Base-by-base conservation (phyloP, 2,888 invertebrate species). In the Dasysyrphus albostriatus region DNA sequence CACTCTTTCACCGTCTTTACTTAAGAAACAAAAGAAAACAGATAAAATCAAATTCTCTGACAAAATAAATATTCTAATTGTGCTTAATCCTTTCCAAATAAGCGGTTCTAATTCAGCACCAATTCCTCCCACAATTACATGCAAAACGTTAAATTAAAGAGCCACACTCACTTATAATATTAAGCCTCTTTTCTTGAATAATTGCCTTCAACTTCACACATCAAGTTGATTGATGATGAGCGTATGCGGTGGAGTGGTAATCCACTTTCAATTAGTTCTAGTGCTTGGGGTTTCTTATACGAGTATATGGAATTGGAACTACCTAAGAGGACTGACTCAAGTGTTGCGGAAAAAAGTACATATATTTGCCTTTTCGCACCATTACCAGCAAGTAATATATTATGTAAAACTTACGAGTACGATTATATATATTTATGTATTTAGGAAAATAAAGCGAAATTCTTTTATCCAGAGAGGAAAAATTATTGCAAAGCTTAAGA, bases 201-300 rank as follows among this genome's bases (percentile, higher is more conserved):
- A 69, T 69, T 69, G 69, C 69, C 69, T 69, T 69, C 69, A 69
- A 69, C 69, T 69, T 69, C 47, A 69, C 69, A 69, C 69, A 54
- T 54, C 69, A 69, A 69, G 24, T 69, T 69, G 69, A 69, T 69
- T 69, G 69, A 69, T 69, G 69, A 69, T 54, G 19, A 69, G 34
- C 54, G 39, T 54, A 67, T 67, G 67, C 49, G 49, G 69, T 39
- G 29, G 51, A 69, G 69, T 54, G 69, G 69, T 69, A 69, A 69
- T 69, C 69, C 54, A 54, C 69, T 69, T 69, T 69, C 69, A 69
- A 69, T 69, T 69, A 69, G 69, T 69, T 69, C 69, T 54, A 69
- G 69, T 69, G 69, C 69, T 51, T 69, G 69, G 54, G 24, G 54
- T 47, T 67, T 49, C 7, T 19, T 65, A 29, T n/a, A n/a, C n/a